Evolutionary conservation across 2,113 vertebrate species (phyloP).

Genomic region (Mus pahari): DNA sequence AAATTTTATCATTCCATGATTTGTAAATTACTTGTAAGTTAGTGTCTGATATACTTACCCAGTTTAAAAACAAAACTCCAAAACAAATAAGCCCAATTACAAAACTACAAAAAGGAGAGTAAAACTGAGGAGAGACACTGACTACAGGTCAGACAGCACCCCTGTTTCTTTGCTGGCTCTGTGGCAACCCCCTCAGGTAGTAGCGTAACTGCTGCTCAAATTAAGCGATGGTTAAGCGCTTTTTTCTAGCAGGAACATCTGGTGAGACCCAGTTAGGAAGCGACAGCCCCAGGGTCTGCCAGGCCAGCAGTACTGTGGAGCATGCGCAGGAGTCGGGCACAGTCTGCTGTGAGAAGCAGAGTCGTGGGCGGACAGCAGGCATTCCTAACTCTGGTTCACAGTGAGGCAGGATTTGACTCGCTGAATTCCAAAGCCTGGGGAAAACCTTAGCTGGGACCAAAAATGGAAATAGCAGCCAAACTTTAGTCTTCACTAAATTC

Average conservation of each 20-base stretch:
- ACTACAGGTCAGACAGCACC: background rate
- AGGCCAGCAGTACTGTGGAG: background rate
- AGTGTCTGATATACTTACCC: background rate
- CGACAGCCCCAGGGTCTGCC: background rate
- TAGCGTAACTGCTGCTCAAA: background rate
- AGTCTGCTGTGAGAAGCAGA: background rate
- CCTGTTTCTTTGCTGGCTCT: background rate
- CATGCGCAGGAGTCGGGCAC: background rate
- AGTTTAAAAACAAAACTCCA: background rate
- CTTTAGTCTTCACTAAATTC: background rate
- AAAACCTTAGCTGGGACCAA: slow-evolving; percentile 20
- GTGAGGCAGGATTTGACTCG: background rate
- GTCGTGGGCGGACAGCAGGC: background rate
- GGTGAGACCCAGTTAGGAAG: background rate
- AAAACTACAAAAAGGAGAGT: background rate
- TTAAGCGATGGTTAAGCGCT: background rate
- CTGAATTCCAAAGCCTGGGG: background rate
- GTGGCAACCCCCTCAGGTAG: background rate
- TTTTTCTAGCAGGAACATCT: background rate
- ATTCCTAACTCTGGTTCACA: background rate
- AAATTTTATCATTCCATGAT: slow-evolving; percentile 4
- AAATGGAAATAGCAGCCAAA: background rate
- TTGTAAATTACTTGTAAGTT: slow-evolving; percentile 36
- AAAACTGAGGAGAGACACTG: background rate
- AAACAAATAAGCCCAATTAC: background rate